A percentile compares a stretch with the other conserved stretches of the same genome.
Conservation (phyloP, 2,797 vertebrate genomes). For the Xerus rutilus region DNA sequence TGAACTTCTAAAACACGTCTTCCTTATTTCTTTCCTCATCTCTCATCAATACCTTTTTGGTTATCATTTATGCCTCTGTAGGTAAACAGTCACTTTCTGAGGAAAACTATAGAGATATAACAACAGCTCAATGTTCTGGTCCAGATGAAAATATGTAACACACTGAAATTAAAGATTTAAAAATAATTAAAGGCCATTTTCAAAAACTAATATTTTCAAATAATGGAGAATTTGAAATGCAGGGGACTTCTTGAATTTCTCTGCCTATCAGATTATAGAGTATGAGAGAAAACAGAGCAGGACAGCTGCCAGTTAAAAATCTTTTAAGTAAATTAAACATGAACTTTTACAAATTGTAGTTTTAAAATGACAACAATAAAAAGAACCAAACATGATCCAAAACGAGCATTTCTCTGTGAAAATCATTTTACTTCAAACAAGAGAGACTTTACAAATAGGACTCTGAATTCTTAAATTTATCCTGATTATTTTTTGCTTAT, state of each 20-base stretch:
- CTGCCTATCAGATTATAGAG: slow-evolving; percentile 54
- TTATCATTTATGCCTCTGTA: slow-evolving; percentile 21
- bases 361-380: slow-evolving; percentile 78
- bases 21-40: slow-evolving; percentile 65
- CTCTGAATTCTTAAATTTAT: slow-evolving; percentile 85
- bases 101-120: neutral
- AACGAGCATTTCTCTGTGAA: slow-evolving; percentile 80
- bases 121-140: slow-evolving; percentile 38
- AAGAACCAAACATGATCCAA: slow-evolving; percentile 75
- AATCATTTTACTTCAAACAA: slow-evolving; percentile 83
- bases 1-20: slow-evolving; percentile 56
- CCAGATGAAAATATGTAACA: slow-evolving; percentile 58
- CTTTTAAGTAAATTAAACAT: slow-evolving; percentile 77
- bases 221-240: slow-evolving; percentile 20
- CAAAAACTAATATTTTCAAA: slow-evolving; percentile 57
- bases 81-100: slow-evolving; percentile 54
- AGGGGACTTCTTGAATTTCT: neutral
- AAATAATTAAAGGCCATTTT: slow-evolving; percentile 44
- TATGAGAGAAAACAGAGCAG: slow-evolving; percentile 72
- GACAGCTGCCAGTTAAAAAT: slow-evolving; percentile 76
- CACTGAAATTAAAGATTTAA: neutral
- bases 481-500: slow-evolving; percentile 85
- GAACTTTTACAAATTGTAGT: slow-evolving; percentile 72
- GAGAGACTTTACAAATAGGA: slow-evolving; percentile 81
- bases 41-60: slow-evolving; percentile 26